Base-by-base conservation (phyloP, 2,797 vertebrate genomes). In the Danio jaintianensis region DNA sequence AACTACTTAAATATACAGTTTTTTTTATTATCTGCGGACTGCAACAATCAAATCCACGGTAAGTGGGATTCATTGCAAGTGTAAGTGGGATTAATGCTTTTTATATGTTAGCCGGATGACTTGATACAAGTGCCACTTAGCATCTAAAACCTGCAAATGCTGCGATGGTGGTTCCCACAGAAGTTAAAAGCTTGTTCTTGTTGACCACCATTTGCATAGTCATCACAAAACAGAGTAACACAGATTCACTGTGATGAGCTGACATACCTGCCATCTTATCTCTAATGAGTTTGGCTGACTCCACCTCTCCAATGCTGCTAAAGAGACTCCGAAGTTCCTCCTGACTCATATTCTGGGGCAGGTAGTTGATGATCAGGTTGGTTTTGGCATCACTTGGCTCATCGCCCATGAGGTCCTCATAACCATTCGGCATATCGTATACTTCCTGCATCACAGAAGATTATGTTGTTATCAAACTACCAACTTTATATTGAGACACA, bases 321-420 rank as follows among this genome's bases (percentile, higher is more conserved):
- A 99, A 99, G 7, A 99, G 93, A 81, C 96, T 97, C 20, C 96
- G 94, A 13, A 98, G 87, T 73, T 99, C 98, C 78, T 99, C 98
- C 90, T 99, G 98, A 0, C 95, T 96, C 98, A 99, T 99, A 91
- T 96, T 98, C 93, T 99, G 98, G 13, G 97, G 97, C 87, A 99
- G 94, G 93, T 99, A 99, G 94, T 99, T 99, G 61, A 99, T 96
- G 43, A 99, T 99, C 84, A 99, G 88, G 90, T 99, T 99, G 15
- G 98, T 99, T 88, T 96, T 95, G 20, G 94, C 91, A 22, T 99
- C 96, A 45, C 94, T 95, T 88, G 94, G 92, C 78, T 98, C 96
- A 68, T 99, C 97, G 43, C 95, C 96, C 96, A 97, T 96, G 91
- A 97, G 95, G 86, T 98, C 97, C 85, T 94, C 93, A 89, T 96